phyloP scores from a whole-genome alignment of 2,888 invertebrate species.

The Amphimallon solstitiale region DNA sequence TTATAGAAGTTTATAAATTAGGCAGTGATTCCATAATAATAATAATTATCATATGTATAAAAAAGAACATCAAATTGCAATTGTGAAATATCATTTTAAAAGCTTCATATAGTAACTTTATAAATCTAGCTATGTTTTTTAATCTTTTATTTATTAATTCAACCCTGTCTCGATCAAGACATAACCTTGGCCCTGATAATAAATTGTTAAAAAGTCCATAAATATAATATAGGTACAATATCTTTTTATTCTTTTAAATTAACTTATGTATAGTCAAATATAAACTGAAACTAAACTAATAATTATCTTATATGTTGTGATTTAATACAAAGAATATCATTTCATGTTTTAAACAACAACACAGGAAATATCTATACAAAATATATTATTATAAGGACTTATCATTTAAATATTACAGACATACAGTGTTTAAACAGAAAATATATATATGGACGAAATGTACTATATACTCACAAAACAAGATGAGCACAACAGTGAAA shows the following conservation, averaged over 20 bases:
- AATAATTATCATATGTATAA: slow-evolving; percentile 23
- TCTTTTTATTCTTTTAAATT: background rate
- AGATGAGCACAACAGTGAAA: slow-evolving; percentile 24
- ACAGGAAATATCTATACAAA: slow-evolving; percentile 34
- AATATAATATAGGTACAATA: slow-evolving; percentile 17
- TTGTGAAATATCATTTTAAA: slow-evolving; percentile 17
- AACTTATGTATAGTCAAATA: background rate
- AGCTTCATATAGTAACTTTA: slow-evolving; percentile 22
- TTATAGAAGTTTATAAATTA: slow-evolving; percentile 38
- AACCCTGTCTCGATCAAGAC: slow-evolving; percentile 30
- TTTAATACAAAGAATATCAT: background rate
- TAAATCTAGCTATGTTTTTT: slow-evolving; percentile 29
- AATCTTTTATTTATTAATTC: slow-evolving; percentile 19
- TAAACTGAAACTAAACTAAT: slow-evolving; percentile 4
- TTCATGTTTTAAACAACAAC: slow-evolving; percentile 23
- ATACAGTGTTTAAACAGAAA: slow-evolving; percentile 29
- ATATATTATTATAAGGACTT: slow-evolving; percentile 36
- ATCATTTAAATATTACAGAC: slow-evolving; percentile 30
- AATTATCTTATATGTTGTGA: background rate
- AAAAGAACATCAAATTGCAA: slow-evolving; percentile 16
- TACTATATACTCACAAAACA: slow-evolving; percentile 35
- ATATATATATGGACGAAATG: slow-evolving; percentile 41
- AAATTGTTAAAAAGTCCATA: slow-evolving; percentile 12
- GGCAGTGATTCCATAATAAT: slow-evolving; percentile 39
- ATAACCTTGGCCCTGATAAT: slow-evolving; percentile 34